A percentile compares a stretch with the other conserved stretches of the same genome.
Conservation (phyloP, 2,888 invertebrate genomes). For the Cheilosia urbana region DNA sequence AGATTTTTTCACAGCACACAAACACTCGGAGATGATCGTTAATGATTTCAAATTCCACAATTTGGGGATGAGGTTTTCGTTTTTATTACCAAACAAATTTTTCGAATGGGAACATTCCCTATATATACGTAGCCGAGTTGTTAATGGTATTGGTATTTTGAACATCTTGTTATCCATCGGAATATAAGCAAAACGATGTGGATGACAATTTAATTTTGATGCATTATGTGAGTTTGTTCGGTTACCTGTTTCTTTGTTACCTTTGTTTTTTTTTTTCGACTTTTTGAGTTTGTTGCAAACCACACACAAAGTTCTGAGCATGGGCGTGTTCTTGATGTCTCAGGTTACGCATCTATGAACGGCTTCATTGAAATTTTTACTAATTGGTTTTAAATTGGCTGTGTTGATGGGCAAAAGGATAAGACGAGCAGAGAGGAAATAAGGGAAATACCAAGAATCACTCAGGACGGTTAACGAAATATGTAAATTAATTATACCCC, state of each 20-base stretch:
- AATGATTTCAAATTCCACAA: slow-evolving; percentile 73
- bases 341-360: slow-evolving; percentile 75
- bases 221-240: slow-evolving; percentile 70
- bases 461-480: slow-evolving; percentile 68
- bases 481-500: slow-evolving; percentile 73
- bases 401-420: slow-evolving; percentile 75
- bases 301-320: slow-evolving; percentile 74
- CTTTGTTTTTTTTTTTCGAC: slow-evolving; percentile 4
- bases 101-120: slow-evolving; percentile 72
- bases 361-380: slow-evolving; percentile 76
- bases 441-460: slow-evolving; percentile 72
- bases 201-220: slow-evolving; percentile 75
- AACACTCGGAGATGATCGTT: slow-evolving; percentile 63
- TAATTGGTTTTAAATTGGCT: slow-evolving; percentile 76
- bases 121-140: slow-evolving; percentile 12
- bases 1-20: slow-evolving; percentile 69
- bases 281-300: slow-evolving; percentile 55
- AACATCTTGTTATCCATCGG: slow-evolving; percentile 68
- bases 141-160: slow-evolving; percentile 49
- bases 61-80: slow-evolving; percentile 62
- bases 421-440: slow-evolving; percentile 59
- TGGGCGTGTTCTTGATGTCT: slow-evolving; percentile 73
- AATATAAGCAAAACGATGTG: slow-evolving; percentile 70
- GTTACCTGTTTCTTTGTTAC: slow-evolving; percentile 69
- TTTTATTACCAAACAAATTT: slow-evolving; percentile 69